Conservation (phyloP, 2,113 vertebrate species). For the Meles meles region DNA sequence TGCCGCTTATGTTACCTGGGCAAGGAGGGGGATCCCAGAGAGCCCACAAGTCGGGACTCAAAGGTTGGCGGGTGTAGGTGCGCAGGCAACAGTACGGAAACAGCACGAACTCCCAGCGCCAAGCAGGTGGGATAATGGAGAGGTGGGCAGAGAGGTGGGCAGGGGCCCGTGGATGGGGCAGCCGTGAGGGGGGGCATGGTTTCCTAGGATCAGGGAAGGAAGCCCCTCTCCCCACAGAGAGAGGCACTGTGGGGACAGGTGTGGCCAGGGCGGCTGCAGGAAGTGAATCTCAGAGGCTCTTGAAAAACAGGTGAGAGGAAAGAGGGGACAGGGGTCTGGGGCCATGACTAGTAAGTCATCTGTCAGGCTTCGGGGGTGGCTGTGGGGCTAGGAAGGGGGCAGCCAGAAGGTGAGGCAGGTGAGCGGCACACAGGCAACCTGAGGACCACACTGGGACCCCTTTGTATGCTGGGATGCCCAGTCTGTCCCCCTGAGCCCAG, state of each 20-base stretch:
- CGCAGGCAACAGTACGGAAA: background rate
- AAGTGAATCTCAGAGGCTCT: background rate
- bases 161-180: rapidly evolving
- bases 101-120: background rate
- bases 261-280: background rate
- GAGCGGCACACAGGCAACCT: background rate
- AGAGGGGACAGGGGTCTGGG: rapidly evolving
- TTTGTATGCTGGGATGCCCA: background rate
- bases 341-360: rapidly evolving
- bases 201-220: background rate
- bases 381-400: background rate
- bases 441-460: background rate
- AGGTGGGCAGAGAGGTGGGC: background rate
- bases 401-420: background rate
- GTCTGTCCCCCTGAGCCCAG: background rate
- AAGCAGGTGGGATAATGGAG: rapidly evolving
- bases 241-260: background rate
- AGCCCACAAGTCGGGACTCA: background rate
- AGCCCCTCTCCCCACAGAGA: background rate
- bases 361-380: background rate
- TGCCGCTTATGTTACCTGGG: background rate
- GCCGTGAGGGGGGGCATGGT: background rate
- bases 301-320: rapidly evolving
- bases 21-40: rapidly evolving
- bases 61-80: background rate